A percentile compares a stretch with the other conserved stretches of the same genome.
These are phyloP conservation scores for Aplidium turbinatum DNA, from an alignment of 23 tunicate genomes.

Conservation along the genomic window DNA sequence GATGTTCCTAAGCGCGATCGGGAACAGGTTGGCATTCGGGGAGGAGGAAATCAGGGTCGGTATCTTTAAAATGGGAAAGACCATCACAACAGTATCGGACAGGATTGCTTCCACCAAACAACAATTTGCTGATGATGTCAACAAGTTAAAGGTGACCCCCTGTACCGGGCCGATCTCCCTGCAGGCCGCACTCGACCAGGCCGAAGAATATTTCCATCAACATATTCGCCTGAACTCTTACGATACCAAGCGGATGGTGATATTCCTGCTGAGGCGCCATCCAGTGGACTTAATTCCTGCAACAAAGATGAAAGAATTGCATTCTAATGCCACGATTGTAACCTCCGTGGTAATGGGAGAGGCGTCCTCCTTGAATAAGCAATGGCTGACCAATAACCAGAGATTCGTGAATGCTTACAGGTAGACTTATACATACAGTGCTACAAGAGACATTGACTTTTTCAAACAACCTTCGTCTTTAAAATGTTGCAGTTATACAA, in stretches of 20 bases:
- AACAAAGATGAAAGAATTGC: neutral
- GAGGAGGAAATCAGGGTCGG: slow-evolving; percentile 24
- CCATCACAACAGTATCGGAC: neutral
- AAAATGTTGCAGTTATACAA: no score
- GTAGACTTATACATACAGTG: no score
- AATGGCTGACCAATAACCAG: slow-evolving; percentile 3
- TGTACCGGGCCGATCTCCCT: slow-evolving; percentile 21
- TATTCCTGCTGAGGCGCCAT: slow-evolving; percentile 42
- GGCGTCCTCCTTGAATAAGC: slow-evolving; percentile 29
- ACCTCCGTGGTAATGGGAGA: slow-evolving; percentile 33
- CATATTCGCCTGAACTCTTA: slow-evolving; percentile 10
- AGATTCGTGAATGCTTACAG: slow-evolving; percentile 41
- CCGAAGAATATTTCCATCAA: slow-evolving; percentile 13
- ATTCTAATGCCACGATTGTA: slow-evolving; percentile 14
- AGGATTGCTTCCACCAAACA: slow-evolving; percentile 24
- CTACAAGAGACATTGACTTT: no score
- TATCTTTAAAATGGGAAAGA: slow-evolving; percentile 19
- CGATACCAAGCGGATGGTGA: slow-evolving; percentile 29
- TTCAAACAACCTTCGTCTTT: no score
- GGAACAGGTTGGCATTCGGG: slow-evolving; percentile 5
- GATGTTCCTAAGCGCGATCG: slow-evolving; percentile 9
- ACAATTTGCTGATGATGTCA: neutral
- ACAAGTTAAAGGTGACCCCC: slow-evolving; percentile 9
- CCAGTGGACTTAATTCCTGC: neutral
- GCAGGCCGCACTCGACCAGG: slow-evolving; percentile 9